Conservation (phyloP, 2,113 vertebrate genomes). For the Pipra filicauda region DNA sequence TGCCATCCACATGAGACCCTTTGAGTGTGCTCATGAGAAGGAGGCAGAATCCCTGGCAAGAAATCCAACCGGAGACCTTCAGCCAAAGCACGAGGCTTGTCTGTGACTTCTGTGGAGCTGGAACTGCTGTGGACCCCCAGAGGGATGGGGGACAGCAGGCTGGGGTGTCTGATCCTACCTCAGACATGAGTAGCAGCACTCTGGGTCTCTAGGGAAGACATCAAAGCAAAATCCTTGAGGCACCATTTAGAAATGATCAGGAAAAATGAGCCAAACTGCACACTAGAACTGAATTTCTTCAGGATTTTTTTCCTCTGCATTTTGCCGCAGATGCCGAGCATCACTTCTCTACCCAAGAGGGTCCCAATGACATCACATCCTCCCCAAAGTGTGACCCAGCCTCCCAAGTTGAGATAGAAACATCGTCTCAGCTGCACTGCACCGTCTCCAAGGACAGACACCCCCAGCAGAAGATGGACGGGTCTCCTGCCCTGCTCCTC, state of each 20-base stretch:
- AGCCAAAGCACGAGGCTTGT: neutral
- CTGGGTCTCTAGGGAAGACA: neutral
- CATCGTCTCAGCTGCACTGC: neutral
- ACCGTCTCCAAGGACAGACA: neutral
- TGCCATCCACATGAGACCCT: fast-evolving
- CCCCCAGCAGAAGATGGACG: neutral
- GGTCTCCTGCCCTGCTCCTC: neutral
- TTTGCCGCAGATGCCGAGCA: neutral
- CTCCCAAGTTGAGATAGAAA: neutral
- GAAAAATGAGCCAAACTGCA: neutral
- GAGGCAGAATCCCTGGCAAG: neutral
- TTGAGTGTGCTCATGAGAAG: fast-evolving
- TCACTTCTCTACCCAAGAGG: neutral
- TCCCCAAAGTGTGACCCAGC: neutral
- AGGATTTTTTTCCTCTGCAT: neutral
- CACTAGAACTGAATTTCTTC: neutral
- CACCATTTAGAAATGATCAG: fast-evolving
- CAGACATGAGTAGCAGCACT: neutral
- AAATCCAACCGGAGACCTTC: neutral
- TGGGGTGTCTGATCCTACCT: fast-evolving
- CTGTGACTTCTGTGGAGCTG: neutral
- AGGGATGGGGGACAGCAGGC: neutral
- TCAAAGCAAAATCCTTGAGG: neutral
- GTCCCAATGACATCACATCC: conserved; percentile 74
- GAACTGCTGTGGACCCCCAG: neutral